Conservation (phyloP, 1,140 invertebrate genomes). For the Neuroterus valhalla region DNA sequence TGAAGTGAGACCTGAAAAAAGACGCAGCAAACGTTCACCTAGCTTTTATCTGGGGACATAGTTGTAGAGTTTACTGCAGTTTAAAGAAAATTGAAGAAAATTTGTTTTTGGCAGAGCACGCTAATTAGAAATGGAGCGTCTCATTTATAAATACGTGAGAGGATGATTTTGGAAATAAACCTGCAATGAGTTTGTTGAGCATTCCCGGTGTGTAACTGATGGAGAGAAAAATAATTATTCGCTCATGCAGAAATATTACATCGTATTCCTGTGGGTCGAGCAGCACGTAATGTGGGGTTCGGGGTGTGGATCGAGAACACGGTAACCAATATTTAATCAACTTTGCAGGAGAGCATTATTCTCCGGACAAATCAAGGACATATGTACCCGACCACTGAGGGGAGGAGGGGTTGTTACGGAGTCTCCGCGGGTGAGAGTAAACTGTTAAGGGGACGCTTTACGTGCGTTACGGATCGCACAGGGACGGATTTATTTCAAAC, state of each 20-base stretch:
- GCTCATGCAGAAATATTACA: constrained; percentile 58
- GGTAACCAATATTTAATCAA: constrained; percentile 73
- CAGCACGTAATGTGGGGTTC: constrained; percentile 44
- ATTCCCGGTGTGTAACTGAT: neutral
- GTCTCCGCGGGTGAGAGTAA: neutral
- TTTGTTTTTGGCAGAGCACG: too few species aligned
- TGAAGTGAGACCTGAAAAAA: too few species aligned
- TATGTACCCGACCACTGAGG: constrained; percentile 63
- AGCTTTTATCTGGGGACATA: too few species aligned
- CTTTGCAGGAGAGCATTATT: constrained; percentile 71
- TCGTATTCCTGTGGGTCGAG: constrained; percentile 60
- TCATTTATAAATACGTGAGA: too few species aligned
- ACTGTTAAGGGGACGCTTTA: constrained; percentile 30
- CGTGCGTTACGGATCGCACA: constrained; percentile 13
- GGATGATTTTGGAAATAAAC: neutral
- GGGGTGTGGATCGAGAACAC: constrained; percentile 51
- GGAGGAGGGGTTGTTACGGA: constrained; percentile 35
- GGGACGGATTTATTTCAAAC: neutral
- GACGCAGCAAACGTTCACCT: too few species aligned
- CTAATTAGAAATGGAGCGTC: too few species aligned
- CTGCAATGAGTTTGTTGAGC: neutral
- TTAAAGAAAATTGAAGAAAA: too few species aligned
- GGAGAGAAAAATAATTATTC: constrained; percentile 50
- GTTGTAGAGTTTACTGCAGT: too few species aligned
- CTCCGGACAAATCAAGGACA: constrained; percentile 73